These are phyloP conservation scores for Machimus atricapillus DNA, from an alignment of 2,888 invertebrate genomes.

Conservation along the genomic window DNA sequence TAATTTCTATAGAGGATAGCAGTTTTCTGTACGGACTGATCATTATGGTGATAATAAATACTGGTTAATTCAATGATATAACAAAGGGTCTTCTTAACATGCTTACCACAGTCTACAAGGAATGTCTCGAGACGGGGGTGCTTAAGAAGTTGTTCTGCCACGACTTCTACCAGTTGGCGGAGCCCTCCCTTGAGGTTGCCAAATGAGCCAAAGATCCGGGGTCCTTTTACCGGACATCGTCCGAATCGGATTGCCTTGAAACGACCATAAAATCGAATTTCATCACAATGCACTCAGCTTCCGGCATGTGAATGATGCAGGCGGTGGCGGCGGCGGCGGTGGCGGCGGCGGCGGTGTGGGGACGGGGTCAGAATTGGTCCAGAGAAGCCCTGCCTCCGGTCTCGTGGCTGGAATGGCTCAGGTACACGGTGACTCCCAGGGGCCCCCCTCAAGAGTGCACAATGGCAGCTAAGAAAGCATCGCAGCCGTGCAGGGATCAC, in stretches of 20 bases:
- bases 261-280: constrained; percentile 28
- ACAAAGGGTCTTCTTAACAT: no score
- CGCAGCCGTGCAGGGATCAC: background rate
- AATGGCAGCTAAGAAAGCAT: background rate
- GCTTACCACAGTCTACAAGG: background rate
- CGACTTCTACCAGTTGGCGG: background rate
- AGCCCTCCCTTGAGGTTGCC: background rate
- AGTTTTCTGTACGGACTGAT: no score
- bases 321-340: no score
- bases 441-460: background rate
- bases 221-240: background rate
- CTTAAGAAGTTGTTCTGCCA: background rate
- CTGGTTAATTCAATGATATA: no score
- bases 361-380: background rate
- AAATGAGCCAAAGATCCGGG: background rate
- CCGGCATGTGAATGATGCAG: background rate
- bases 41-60: no score
- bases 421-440: background rate
- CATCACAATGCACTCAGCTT: constrained; percentile 34
- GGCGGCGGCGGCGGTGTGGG: background rate
- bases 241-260: background rate
- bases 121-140: background rate
- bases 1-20: no score
- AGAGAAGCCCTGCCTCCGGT: background rate
- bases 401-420: background rate